Evolutionary conservation across 2,888 invertebrate species (phyloP), one percentile per base, ranked within the genome.

Genomic region (Arge pagana): DNA sequence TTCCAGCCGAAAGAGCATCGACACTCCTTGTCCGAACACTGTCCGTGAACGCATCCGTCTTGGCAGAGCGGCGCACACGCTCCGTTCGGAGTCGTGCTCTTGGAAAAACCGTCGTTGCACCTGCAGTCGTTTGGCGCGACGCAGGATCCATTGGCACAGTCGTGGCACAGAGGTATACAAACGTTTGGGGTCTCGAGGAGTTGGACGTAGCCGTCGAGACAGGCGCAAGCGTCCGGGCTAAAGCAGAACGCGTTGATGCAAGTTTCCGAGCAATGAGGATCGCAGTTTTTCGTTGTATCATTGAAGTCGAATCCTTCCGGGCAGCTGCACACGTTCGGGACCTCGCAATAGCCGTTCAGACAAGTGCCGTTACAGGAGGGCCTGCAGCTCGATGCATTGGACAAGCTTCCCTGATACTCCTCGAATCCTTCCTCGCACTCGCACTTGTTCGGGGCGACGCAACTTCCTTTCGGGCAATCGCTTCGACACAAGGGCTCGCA

Each of bases 271-370:
- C 55, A 67, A 3, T 65, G 57, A 1, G 80, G 70, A 0, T 65
- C 55, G 50, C 79, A 80, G 51, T 66, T 74, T 7, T 19, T 8
- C 6, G 6, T 24, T n/a, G 8, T 24, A 8, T 2, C 3, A 3
- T 13, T 10, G 52, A 57, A 60, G 4, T 15, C n/a, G 23, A 30
- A 42, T 7, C 55, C 61, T 48, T 8, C 48, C 8, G 26, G 60
- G 55, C 81, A 81, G 5, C 60, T 43, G 53, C 81, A 81, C 1
- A 65, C 72, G 55, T 77, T 73, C 48, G 77, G 74, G 2, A 45
- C 50, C 1, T 60, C 59, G 55, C 80, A 81, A n/a, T 65, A 42
- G 1, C 77, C 74, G 59, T 80, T 77, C 37, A 65, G 6, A 50
- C 80, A 80, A 1, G 70, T 63, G 0, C 70, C 70, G 11, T 70